phyloP scores from a whole-genome alignment of 2,797 vertebrate genomes.

The Apogon hyalosoma region DNA sequence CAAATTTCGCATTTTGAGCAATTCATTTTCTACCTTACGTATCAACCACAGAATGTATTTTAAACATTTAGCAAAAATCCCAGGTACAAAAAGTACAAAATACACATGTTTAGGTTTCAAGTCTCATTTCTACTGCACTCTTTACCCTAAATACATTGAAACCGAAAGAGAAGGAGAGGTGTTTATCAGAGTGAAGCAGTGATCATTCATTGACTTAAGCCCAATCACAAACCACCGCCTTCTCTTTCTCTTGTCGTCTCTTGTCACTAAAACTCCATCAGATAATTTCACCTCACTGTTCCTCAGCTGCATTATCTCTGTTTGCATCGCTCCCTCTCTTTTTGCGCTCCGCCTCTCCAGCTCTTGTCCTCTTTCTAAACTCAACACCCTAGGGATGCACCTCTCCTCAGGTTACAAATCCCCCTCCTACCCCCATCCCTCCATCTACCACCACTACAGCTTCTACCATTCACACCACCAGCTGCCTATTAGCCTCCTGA shows the following conservation, averaged over 20 bases:
- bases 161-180: conserved; percentile 3
- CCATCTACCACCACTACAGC: conserved; percentile 32
- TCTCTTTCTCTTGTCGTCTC: conserved; percentile 19
- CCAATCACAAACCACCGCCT: conserved; percentile 12
- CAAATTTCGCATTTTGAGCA: too few species aligned
- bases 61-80: too few species aligned
- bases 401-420: conserved; percentile 66
- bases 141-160: neutral
- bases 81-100: too few species aligned
- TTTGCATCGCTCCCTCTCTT: conserved; percentile 44
- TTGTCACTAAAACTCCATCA: conserved; percentile 49
- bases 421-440: conserved; percentile 25
- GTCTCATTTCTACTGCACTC: too few species aligned
- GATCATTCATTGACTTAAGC: conserved; percentile 26
- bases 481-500: conserved; percentile 47
- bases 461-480: conserved; percentile 37
- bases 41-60: too few species aligned
- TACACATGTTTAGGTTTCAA: too few species aligned
- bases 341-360: conserved; percentile 46
- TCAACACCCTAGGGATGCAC: conserved; percentile 56
- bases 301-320: conserved; percentile 31
- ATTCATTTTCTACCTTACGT: too few species aligned
- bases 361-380: conserved; percentile 51
- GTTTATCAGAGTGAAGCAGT: conserved; percentile 28
- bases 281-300: conserved; percentile 40